These are phyloP conservation scores for Spea bombifrons DNA, from an alignment of 2,113 vertebrate species.

Conservation along the genomic window DNA sequence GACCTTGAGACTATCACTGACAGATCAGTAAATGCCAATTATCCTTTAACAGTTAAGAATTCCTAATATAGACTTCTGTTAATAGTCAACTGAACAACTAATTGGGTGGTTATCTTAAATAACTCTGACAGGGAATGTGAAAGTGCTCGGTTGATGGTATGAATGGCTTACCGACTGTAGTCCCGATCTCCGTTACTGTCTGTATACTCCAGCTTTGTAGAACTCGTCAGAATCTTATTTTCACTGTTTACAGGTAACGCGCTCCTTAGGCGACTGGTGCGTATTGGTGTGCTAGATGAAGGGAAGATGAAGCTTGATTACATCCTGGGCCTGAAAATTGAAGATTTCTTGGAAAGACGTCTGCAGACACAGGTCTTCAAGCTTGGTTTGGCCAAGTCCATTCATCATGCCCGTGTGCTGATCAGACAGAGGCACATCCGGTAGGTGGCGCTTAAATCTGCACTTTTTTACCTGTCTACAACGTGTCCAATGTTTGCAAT, in stretches of 20 bases:
- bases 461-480: background rate
- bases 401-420: slow-evolving; percentile 87
- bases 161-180: no score
- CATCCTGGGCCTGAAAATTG: slow-evolving; percentile 88
- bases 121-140: no score
- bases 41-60: no score
- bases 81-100: no score
- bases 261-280: slow-evolving; percentile 82
- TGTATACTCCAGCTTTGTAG: no score
- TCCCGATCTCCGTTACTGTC: no score
- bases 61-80: no score
- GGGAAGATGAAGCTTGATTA: slow-evolving; percentile 96
- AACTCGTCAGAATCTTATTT: background rate
- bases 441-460: slow-evolving; percentile 56
- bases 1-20: no score
- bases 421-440: slow-evolving; percentile 93
- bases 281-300: slow-evolving; percentile 87
- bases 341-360: slow-evolving; percentile 87
- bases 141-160: no score
- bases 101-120: no score
- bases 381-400: slow-evolving; percentile 86
- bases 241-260: slow-evolving; percentile 72
- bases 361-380: slow-evolving; percentile 93
- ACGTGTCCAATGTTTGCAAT: slow-evolving; percentile 1
- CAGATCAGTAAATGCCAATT: no score